These are phyloP conservation scores for Hypsopygia costalis DNA, from an alignment of 2,888 invertebrate genomes.

Conservation along the genomic window DNA sequence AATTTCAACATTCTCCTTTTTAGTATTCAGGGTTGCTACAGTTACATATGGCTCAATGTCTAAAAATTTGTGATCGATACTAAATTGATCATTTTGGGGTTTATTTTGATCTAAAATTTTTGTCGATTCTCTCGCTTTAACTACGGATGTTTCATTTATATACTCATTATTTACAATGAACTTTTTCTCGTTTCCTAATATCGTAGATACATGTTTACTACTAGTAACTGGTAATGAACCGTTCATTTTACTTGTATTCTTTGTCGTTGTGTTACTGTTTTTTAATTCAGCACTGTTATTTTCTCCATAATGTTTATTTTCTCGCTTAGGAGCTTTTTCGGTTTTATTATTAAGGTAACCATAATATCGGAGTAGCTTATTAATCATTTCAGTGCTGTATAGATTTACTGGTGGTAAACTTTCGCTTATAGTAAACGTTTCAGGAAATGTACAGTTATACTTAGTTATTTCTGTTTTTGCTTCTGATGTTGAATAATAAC, in stretches of 20 bases:
- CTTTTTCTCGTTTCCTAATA: conserved; percentile 40
- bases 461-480: conserved; percentile 64
- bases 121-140: conserved; percentile 47
- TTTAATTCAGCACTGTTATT: conserved; percentile 20
- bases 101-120: conserved; percentile 61
- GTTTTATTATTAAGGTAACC: conserved; percentile 72
- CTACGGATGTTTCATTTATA: conserved; percentile 45
- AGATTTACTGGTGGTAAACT: conserved; percentile 73
- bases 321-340: conserved; percentile 47
- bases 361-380: conserved; percentile 67
- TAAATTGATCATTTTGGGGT: conserved; percentile 51
- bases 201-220: conserved; percentile 15
- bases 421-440: conserved; percentile 73
- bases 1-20: conserved; percentile 32
- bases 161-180: conserved; percentile 40
- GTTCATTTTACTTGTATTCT: conserved; percentile 23
- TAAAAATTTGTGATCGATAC: conserved; percentile 51
- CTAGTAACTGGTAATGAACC: conserved; percentile 17
- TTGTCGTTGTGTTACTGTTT: conserved; percentile 19
- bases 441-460: conserved; percentile 73
- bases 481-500: conserved; percentile 68
- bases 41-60: conserved; percentile 41
- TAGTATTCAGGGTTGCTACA: conserved; percentile 30
- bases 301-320: conserved; percentile 32
- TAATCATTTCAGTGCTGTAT: conserved; percentile 76